These are phyloP conservation scores for Lasioglossum calceatum DNA, from an alignment of 2,888 invertebrate species.

Conservation along the genomic window DNA sequence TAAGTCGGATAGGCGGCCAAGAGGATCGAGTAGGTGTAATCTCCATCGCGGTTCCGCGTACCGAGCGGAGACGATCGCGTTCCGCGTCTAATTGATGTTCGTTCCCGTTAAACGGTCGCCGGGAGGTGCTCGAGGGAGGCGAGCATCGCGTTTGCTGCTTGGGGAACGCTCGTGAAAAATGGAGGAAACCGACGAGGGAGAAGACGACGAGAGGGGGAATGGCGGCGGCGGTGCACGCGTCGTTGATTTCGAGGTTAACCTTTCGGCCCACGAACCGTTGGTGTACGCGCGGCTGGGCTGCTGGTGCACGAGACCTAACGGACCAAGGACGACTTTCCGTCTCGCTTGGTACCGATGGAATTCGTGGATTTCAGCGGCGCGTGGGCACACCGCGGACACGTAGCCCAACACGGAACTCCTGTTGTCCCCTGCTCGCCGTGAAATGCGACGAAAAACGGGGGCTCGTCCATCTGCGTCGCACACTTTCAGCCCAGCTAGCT, in stretches of 20 bases:
- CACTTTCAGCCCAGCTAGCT: not conserved
- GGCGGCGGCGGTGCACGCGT: slow-evolving; percentile 57
- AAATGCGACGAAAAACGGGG: slow-evolving; percentile 30
- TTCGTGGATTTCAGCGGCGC: slow-evolving; percentile 52
- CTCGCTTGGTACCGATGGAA: slow-evolving; percentile 53
- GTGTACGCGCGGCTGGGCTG: slow-evolving; percentile 36
- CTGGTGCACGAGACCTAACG: slow-evolving; percentile 63
- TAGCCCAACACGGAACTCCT: slow-evolving; percentile 19
- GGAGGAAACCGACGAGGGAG: slow-evolving; percentile 40
- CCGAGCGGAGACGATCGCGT: not conserved
- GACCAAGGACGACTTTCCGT: slow-evolving; percentile 71
- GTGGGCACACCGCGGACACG: slow-evolving; percentile 34
- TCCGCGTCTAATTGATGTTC: slow-evolving; percentile 51
- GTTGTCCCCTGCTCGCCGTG: slow-evolving; percentile 10
- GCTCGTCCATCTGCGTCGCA: not conserved
- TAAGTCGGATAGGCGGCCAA: not conserved
- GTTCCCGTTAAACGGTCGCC: slow-evolving; percentile 58
- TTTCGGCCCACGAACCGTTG: slow-evolving; percentile 59
- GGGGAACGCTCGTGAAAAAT: slow-evolving; percentile 31
- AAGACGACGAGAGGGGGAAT: not conserved
- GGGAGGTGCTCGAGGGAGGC: not conserved
- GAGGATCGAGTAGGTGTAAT: not conserved
- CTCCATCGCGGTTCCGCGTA: slow-evolving; percentile 13
- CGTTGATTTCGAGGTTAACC: slow-evolving; percentile 70
- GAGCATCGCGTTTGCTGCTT: not conserved